Percentiles rank a stretch among this genome's conserved stretches.
These are phyloP conservation scores for Mohoua ochrocephala DNA, from an alignment of 2,113 vertebrate genomes.

Conservation along the genomic window DNA sequence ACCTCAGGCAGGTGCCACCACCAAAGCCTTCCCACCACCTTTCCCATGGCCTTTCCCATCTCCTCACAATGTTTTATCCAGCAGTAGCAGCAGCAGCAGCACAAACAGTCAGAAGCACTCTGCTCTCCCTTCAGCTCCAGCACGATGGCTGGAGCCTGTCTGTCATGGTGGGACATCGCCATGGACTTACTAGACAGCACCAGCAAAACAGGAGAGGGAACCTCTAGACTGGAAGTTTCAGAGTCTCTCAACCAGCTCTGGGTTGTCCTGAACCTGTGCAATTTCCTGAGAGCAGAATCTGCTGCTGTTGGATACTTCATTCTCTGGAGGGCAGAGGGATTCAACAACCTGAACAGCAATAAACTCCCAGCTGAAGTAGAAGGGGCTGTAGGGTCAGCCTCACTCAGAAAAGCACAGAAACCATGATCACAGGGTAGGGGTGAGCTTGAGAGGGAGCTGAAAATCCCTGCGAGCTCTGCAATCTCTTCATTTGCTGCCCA, in stretches of 20 bases:
- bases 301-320: not conserved
- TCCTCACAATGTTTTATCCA: not conserved
- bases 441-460: not conserved
- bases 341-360: not conserved
- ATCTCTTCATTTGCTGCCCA: not conserved
- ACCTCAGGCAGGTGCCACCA: not conserved
- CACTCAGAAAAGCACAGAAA: not conserved
- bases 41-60: not conserved
- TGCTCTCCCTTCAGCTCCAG: not conserved
- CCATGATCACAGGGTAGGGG: not conserved
- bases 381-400: not conserved
- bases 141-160: rapidly evolving
- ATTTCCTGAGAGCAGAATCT: not conserved
- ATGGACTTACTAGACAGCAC: not conserved
- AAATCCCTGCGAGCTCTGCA: not conserved
- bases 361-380: not conserved
- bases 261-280: not conserved
- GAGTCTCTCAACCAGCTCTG: not conserved
- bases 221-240: not conserved
- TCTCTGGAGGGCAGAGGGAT: not conserved
- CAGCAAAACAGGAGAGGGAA: not conserved
- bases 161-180: rapidly evolving
- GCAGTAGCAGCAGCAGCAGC: not conserved
- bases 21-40: not conserved
- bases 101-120: not conserved